Evolutionary conservation across 2,797 vertebrate species (phyloP), one percentile per base, ranked within the genome.

Genomic region (Notamacropus eugenii): DNA sequence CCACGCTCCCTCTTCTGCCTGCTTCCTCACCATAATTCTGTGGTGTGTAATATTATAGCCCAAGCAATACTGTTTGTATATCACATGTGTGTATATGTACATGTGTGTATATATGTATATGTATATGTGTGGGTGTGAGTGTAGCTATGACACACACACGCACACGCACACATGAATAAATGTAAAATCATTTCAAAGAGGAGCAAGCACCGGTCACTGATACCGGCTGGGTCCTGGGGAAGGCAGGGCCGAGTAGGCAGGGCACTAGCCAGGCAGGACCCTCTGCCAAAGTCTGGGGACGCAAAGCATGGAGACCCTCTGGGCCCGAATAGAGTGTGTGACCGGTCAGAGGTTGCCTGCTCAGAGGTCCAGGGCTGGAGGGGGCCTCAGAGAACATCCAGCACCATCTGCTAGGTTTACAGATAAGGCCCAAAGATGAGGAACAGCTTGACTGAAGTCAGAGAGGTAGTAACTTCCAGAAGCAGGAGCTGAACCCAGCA

Each of bases 341-440:
- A 62, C 82, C 58, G 27, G 9, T 95, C 95, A 82, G 95, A 90
- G 96, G 96, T 91, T 93, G 46, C 22, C 92, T 67, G 55, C 0
- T 3, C 58, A 90, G 28, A 46, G 50, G 31, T 87, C 67, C n/a
- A 27, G 29, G 92, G 22, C 11, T 87, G 67, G 58, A 59, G 12
- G 28, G 67, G 13, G 67, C 54, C 74, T 22, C 0, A 19, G 40
- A 56, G 55, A 52, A 52, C 52, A 52, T 52, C 52, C 6, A 52
- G 52, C 6, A 6, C 52, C 52, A 52, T 6, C 8, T 52, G 6
- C 52, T 52, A 52, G 52, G 52, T 52, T 52, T 52, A 59, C 29
- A 31, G 28, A 59, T 59, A 31, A 59, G 57, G 57, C 22, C 8
- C 10, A 57, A 28, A 28, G 57, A 29, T 58, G 28, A 28, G 57